A percentile compares a stretch with the other conserved stretches of the same genome.
phyloP scores from a whole-genome alignment of 1,140 invertebrate genomes.

The Pseudomyrmex pallidus region DNA sequence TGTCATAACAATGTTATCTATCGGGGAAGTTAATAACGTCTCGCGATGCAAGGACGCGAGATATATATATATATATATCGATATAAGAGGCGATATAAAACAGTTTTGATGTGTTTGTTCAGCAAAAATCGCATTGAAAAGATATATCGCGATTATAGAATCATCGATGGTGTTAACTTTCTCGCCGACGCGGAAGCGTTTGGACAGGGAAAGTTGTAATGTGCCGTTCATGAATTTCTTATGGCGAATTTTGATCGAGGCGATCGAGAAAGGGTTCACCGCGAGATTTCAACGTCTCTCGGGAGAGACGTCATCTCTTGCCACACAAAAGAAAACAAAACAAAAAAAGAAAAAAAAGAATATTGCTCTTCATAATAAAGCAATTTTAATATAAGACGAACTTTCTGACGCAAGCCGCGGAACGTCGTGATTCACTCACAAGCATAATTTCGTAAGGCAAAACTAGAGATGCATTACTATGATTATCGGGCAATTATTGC shows the following conservation, averaged over 20 bases:
- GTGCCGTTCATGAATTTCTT: constrained; percentile 40
- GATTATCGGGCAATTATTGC: constrained; percentile 64
- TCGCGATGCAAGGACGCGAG: constrained; percentile 28
- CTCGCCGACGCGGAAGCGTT: constrained; percentile 57
- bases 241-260: constrained; percentile 52
- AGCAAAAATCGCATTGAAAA: constrained; percentile 55
- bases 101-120: constrained; percentile 18
- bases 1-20: constrained; percentile 57
- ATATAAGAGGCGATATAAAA: constrained; percentile 20
- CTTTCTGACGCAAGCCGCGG: constrained; percentile 23
- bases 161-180: constrained; percentile 59
- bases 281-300: neutral
- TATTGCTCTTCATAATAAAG: constrained; percentile 29
- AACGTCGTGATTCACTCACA: constrained; percentile 40
- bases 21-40: constrained; percentile 52
- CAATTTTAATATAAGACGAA: constrained; percentile 44
- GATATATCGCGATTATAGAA: constrained; percentile 44
- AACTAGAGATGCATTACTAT: constrained; percentile 35
- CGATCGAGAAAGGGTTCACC: constrained; percentile 29
- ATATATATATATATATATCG: constrained; percentile 15
- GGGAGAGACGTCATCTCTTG: constrained; percentile 39
- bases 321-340: constrained; percentile 14
- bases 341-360: neutral
- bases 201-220: constrained; percentile 58
- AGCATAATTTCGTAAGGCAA: constrained; percentile 50